Base-by-base conservation (phyloP, 2,888 invertebrate species). In the Empis stercorea region DNA sequence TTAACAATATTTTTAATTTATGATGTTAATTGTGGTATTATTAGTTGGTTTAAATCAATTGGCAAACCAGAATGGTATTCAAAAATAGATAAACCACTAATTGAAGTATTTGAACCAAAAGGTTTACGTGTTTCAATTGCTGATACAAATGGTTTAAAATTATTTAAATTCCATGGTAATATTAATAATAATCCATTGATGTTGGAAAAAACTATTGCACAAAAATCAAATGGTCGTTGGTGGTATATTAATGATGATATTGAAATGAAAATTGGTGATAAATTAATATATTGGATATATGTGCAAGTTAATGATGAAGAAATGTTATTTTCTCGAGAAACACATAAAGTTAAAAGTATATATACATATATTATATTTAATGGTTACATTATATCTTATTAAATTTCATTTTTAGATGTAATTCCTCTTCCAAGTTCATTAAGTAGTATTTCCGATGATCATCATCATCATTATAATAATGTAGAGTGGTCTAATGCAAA, bases 81-180 rank as follows among this genome's bases (percentile, higher is more conserved):
- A 27, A 23, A n/a, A 23, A 27, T 40, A 27, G 40, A 40, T 40
- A n/a, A 40, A 40, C n/a, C 34, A 7, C 48, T 30, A 15, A n/a
- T 73, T 2, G 63, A 70, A 56, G 69, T 67, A 3, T 59, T 67
- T 44, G 55, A 57, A 40, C 68, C 70, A 2, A 62, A 58, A 54
- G 73, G 73, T 51, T 59, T 73, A 41, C 53, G 62, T 30, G 67
- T 65, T 13, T 68, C 66, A 23, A 64, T 73, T 36, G 65, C 68
- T 57, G 68, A 72, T 70, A 59, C 30, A 11, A 38, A 37, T 1
- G 54, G 54, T 1, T 44, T 79, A 49, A 68, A 74, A 37, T 64
- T 82, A 15, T 79, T 82, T 54, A 81, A 82, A 1, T 81, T 79
- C 59, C 82, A 83, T 57, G 79, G 78, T 2, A 81, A 81, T 52